Base-by-base conservation (phyloP, 2,113 vertebrate species). In the Anoplopoma fimbria region DNA sequence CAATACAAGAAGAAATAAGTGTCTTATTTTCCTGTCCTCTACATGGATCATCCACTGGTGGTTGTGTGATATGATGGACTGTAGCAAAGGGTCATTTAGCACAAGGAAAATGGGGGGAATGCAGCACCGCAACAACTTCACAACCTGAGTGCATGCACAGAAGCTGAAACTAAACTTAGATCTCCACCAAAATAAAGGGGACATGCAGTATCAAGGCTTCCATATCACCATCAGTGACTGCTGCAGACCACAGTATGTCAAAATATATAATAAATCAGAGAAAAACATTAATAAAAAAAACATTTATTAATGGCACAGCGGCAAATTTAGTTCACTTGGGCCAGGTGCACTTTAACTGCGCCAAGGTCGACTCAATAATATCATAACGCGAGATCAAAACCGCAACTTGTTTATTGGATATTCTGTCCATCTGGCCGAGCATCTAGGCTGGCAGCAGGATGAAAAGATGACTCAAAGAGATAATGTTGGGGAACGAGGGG, bases 381-480 rank as follows among this genome's bases (percentile, higher is more conserved):
- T 90, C 82, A 70, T 72, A 88, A 82, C 60, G 38, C 76, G 29
- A 84, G 84, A 93, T 92, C 88, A 92, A 91, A 91, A 92, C 81
- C 34, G 65, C 38, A 58, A 87, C 86, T 92, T 94, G 88, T 93
- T 92, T 92, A 88, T 85, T 82, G 79, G 85, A 88, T 86, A 91
- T 87, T 84, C 80, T 79, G 91, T 88, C 89, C 90, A 90, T 91
- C 91, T 93, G 91, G 91, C 90, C 53, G 29, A 75, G 82, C 72
- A 74, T 87, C 84, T 87, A 77, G 58, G 81, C 87, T 90, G 91
- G 91, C 91, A 89, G 63, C 53, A 10, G 84, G 91, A 91, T 88
- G 74, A 90, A 91, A 92, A 86, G 85, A 90, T 90, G 92, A 90
- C 79, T 89, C 88, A 89, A 79, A 40, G 57, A 88, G 88, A 89